Conservation (phyloP, 2,113 vertebrate genomes). For the Litocranius walleri region DNA sequence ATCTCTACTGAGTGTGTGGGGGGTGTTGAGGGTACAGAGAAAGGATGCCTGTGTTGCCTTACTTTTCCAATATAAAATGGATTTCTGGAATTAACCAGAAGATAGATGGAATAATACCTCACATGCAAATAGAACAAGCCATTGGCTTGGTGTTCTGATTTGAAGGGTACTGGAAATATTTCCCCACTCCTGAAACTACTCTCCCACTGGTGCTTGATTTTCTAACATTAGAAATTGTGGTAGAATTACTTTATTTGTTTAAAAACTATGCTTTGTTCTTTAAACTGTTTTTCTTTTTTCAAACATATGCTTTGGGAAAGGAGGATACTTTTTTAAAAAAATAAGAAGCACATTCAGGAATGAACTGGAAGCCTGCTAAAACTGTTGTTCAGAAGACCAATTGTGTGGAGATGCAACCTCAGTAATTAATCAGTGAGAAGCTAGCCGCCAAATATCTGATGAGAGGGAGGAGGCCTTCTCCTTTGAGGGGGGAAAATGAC, state of each 20-base stretch:
- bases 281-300: background rate
- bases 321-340: background rate
- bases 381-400: constrained; percentile 28
- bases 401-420: constrained; percentile 34
- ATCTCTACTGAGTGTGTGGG: background rate
- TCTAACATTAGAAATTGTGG: background rate
- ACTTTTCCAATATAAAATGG: constrained; percentile 19
- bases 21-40: background rate
- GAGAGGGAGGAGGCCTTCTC: constrained; percentile 54
- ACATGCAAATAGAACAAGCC: background rate
- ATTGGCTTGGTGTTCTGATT: background rate
- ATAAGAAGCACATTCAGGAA: constrained; percentile 23
- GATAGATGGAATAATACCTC: background rate
- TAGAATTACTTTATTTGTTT: background rate
- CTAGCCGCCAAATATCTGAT: constrained; percentile 61
- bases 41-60: background rate
- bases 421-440: constrained; percentile 63
- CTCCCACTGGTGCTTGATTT: background rate
- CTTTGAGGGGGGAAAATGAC: constrained; percentile 52
- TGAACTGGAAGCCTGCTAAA: constrained; percentile 44
- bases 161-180: background rate
- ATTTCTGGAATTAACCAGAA: constrained; percentile 38
- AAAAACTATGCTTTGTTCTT: background rate
- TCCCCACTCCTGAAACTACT: background rate
- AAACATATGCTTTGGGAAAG: constrained; percentile 9